phyloP scores from a whole-genome alignment of 2,113 vertebrate genomes.

The Cynocephalus volans region DNA sequence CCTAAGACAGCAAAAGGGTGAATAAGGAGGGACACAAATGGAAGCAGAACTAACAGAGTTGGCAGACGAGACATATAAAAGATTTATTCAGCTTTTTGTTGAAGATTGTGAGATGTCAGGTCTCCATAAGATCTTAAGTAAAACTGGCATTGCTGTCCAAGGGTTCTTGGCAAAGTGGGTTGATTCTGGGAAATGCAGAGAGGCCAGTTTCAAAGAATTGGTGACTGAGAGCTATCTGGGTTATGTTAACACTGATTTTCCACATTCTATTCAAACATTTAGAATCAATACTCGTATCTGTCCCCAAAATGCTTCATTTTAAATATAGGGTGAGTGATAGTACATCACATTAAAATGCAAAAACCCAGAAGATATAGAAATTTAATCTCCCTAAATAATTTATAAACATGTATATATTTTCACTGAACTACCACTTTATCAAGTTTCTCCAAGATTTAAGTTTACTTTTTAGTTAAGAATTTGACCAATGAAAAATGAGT shows the following conservation, averaged over 20 bases:
- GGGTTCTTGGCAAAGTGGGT: background rate
- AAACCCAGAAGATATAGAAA: background rate
- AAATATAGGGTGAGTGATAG: background rate
- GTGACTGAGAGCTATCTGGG: background rate
- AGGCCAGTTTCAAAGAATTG: background rate
- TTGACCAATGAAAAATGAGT: background rate
- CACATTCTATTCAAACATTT: background rate
- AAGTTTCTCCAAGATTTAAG: background rate
- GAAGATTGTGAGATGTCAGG: background rate
- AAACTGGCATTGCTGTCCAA: background rate
- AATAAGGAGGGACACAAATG: background rate
- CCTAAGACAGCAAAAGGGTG: background rate
- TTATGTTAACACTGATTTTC: background rate
- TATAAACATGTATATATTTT: background rate
- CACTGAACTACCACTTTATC: background rate
- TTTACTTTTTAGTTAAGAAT: background rate
- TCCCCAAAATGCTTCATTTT: constrained; percentile 24
- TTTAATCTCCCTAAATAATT: background rate
- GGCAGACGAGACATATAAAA: background rate
- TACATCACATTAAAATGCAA: background rate
- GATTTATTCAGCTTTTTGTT: background rate
- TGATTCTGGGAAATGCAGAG: background rate
- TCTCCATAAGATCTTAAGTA: background rate
- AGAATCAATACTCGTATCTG: background rate
- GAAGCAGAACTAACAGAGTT: background rate